Evolutionary conservation across 2,888 invertebrate species (phyloP), one percentile per base, ranked within the genome.

Genomic region (Podotricha telesiphe): DNA sequence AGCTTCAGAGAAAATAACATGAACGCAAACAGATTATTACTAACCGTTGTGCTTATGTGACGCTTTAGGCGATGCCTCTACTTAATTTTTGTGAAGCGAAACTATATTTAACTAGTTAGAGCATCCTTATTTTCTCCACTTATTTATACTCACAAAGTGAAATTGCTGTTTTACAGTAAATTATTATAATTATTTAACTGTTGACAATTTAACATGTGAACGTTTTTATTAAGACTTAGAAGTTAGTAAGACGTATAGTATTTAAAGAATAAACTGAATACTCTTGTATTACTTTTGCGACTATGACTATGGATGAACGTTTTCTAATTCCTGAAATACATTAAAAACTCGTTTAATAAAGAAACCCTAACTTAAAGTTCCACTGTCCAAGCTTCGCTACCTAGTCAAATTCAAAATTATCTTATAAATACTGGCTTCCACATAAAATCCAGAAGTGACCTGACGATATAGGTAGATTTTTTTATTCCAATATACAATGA

Each of bases 61-160:
- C 37, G 65, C 72, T 53, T 37, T 42, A 20, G 68, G 70, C 70
- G 17, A 58, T 66, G 63, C 55, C 20, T 59, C 68, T 63, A 64
- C 45, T 63, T 63, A 70, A 70, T 72, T 70, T 72, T 70, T 65
- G 65, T 63, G 28, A 69, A 50, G 65, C 63, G 65, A 64, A 70
- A 63, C 68, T 68, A 50, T 63, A 65, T 65, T 70, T 70, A 72
- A 28, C 65, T 47, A 15, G 63, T 59, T 72, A 53, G 28, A 47
- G 51, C 65, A 63, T 70, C 65, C 48, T 70, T 51, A 63, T 68
- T 70, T 66, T 67, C 70, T 70, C 20, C 55, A 72, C 48, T 64
- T 72, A 28, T 28, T 28, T 58, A 65, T 70, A 40, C 37, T 19
- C 7, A 56, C 51, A 22, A 48, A 63, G 34, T 47, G 4, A 59